Percentiles rank a stretch among this genome's conserved stretches.
Conservation (phyloP, 2,113 vertebrate species). For the Phyllostomus hastatus region DNA sequence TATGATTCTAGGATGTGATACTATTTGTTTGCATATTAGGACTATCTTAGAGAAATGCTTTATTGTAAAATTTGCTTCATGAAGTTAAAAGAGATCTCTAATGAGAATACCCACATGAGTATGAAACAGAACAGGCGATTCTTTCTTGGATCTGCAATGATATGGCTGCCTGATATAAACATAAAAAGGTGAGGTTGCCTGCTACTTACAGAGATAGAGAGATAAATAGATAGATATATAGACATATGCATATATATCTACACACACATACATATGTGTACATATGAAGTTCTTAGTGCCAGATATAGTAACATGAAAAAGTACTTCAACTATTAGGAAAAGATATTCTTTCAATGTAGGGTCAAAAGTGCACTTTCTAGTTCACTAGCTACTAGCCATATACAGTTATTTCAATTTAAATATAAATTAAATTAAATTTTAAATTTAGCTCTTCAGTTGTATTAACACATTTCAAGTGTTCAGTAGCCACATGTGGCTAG, state of each 20-base stretch:
- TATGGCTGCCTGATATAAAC: neutral
- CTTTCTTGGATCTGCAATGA: neutral
- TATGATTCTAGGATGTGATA: neutral
- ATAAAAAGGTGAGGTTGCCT: neutral
- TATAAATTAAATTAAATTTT: neutral
- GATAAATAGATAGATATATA: neutral
- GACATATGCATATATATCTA: neutral
- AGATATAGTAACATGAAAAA: neutral
- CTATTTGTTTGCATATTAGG: neutral
- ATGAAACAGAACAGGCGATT: neutral
- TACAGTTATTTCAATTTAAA: constrained; percentile 8
- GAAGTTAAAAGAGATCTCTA: neutral
- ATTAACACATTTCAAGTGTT: neutral
- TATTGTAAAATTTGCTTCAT: constrained; percentile 3
- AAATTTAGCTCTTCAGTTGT: neutral
- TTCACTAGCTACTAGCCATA: neutral
- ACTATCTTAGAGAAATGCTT: neutral
- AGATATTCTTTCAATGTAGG: neutral
- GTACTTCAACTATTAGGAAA: neutral
- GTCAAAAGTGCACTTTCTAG: neutral
- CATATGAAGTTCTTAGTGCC: neutral
- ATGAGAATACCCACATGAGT: neutral
- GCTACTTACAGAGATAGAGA: neutral
- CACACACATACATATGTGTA: neutral
- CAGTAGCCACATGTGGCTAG: neutral